Conservation (phyloP, 1,140 invertebrate species). For the Periplaneta americana region DNA sequence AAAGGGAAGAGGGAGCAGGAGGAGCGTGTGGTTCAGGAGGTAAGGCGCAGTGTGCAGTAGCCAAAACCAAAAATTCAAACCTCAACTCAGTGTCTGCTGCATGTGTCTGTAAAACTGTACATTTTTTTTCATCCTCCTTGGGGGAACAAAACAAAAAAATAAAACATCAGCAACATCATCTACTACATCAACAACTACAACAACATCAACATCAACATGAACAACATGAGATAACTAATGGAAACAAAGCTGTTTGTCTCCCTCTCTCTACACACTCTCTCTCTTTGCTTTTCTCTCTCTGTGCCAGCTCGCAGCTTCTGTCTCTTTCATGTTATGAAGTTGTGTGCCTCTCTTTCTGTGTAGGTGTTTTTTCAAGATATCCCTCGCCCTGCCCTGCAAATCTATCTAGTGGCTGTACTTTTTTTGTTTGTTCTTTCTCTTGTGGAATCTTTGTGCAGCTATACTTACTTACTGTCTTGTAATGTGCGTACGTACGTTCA, state of each 20-base stretch:
- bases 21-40: slow-evolving; percentile 11
- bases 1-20: slow-evolving; percentile 11
- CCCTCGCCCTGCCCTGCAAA: neutral
- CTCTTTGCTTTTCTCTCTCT: slow-evolving; percentile 7
- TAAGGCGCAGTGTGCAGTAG: slow-evolving; percentile 16
- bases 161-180: neutral
- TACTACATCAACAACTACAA: neutral
- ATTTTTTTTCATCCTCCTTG: too few species aligned
- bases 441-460: slow-evolving; percentile 12
- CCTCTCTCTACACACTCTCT: slow-evolving; percentile 6
- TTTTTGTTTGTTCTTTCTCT: slow-evolving; percentile 9
- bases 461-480: slow-evolving; percentile 13
- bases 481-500: slow-evolving; percentile 1
- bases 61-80: slow-evolving; percentile 2
- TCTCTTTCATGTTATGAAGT: slow-evolving; percentile 7
- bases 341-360: slow-evolving; percentile 18
- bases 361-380: slow-evolving; percentile 15
- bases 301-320: slow-evolving; percentile 14
- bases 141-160: neutral
- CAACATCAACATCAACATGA: neutral
- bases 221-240: slow-evolving; percentile 2
- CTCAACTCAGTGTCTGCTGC: slow-evolving; percentile 8
- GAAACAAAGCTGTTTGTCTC: slow-evolving; percentile 6
- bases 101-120: slow-evolving; percentile 8
- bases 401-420: slow-evolving; percentile 19